Evolutionary conservation across 2,888 invertebrate species (phyloP).

Genomic region (Xestobium rufovillosum): DNA sequence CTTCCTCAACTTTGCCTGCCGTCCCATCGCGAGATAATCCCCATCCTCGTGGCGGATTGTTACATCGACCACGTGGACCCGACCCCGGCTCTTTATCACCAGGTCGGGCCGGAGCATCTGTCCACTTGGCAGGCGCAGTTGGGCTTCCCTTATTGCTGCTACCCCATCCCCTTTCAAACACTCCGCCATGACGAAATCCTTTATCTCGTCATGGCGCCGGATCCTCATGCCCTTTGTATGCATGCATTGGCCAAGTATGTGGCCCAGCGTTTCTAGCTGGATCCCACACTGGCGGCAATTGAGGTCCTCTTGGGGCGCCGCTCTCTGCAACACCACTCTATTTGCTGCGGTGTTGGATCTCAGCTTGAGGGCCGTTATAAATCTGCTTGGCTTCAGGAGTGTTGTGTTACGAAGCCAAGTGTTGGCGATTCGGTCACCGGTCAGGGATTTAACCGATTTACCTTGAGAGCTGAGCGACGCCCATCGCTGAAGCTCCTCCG

Average conservation of each 20-base stretch:
- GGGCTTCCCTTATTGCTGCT: constrained; percentile 16
- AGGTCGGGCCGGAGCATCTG: constrained; percentile 28
- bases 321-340: constrained; percentile 25
- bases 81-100: constrained; percentile 24
- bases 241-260: constrained; percentile 28
- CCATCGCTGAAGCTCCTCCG: constrained; percentile 27
- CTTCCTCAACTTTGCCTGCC: constrained; percentile 20
- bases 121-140: constrained; percentile 9
- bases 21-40: constrained; percentile 18
- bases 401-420: constrained; percentile 24
- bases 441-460: constrained; percentile 25
- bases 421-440: constrained; percentile 25
- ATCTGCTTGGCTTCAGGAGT: constrained; percentile 28
- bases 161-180: constrained; percentile 6
- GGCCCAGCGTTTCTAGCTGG: constrained; percentile 31
- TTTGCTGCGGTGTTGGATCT: constrained; percentile 28
- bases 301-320: constrained; percentile 22
- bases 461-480: constrained; percentile 24
- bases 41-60: constrained; percentile 25
- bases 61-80: constrained; percentile 30
- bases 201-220: constrained; percentile 24
- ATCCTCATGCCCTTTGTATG: constrained; percentile 24
- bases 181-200: constrained; percentile 13
- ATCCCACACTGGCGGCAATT: constrained; percentile 28
- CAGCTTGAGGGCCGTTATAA: constrained; percentile 29